Conservation (phyloP, 2,888 invertebrate genomes). For the Uloborus plumipes region DNA sequence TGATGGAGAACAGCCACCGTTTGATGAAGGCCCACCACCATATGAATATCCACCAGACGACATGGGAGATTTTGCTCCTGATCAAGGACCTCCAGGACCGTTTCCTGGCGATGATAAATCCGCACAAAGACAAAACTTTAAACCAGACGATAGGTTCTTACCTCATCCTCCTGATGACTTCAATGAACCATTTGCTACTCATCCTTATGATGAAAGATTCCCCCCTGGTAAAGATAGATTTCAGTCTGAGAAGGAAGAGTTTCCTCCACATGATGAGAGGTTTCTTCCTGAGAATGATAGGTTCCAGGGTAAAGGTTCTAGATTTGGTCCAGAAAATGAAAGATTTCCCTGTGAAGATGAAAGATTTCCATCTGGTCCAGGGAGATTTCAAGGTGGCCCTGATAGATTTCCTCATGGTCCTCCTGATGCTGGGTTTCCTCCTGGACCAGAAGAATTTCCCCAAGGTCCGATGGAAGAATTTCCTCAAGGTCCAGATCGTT, state of each 20-base stretch:
- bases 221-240: slow-evolving; percentile 9
- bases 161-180: slow-evolving; percentile 33
- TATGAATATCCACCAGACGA: slow-evolving; percentile 25
- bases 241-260: slow-evolving; percentile 4
- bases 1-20: not conserved
- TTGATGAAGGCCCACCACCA: slow-evolving; percentile 12
- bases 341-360: not conserved
- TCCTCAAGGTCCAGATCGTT: slow-evolving; percentile 1
- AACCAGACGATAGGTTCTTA: not conserved
- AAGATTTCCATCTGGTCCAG: not conserved
- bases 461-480: slow-evolving; percentile 3
- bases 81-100: not conserved
- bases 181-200: slow-evolving; percentile 25
- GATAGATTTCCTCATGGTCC: slow-evolving; percentile 7
- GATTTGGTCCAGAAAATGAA: not conserved
- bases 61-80: slow-evolving; percentile 1
- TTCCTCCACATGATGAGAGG: not conserved
- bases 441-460: slow-evolving; percentile 1
- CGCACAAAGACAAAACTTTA: no score
- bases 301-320: not conserved
- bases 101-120: not conserved
- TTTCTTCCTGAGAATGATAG: slow-evolving; percentile 14
- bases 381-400: slow-evolving; percentile 4
- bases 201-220: slow-evolving; percentile 10
- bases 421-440: slow-evolving; percentile 5